A percentile compares a stretch with the other conserved stretches of the same genome.
phyloP scores from a whole-genome alignment of 2,888 invertebrate genomes.

The Malthinus flaveolus region DNA sequence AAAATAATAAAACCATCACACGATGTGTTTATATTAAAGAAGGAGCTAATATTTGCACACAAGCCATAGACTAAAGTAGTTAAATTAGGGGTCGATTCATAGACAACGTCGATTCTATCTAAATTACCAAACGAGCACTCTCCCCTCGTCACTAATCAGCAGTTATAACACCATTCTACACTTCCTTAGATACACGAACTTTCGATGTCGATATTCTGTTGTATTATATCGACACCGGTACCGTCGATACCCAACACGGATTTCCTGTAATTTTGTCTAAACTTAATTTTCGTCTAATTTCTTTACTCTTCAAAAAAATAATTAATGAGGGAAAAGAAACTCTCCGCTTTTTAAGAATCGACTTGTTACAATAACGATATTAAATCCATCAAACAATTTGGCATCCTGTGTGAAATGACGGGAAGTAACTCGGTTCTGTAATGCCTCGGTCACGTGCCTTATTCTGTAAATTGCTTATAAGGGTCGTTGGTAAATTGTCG shows the following conservation, averaged over 20 bases:
- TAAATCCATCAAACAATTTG: constrained; percentile 49
- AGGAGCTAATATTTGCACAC: constrained; percentile 30
- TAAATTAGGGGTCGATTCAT: constrained; percentile 46
- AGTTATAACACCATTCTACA: constrained; percentile 30
- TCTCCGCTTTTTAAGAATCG: not conserved
- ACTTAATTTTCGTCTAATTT: constrained; percentile 1
- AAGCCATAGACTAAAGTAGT: constrained; percentile 31
- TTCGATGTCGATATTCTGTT: constrained; percentile 22
- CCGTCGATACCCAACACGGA: constrained; percentile 22
- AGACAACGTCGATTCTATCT: constrained; percentile 50
- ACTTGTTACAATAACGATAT: constrained; percentile 31
- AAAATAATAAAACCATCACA: not conserved
- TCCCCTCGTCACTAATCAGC: constrained; percentile 43
- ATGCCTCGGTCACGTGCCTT: constrained; percentile 48
- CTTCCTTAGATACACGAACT: constrained; percentile 27
- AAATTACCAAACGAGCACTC: constrained; percentile 47
- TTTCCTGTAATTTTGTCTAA: constrained; percentile 19
- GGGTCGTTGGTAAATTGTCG: constrained; percentile 47
- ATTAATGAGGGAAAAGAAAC: constrained; percentile 20
- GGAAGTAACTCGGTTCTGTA: constrained; percentile 41
- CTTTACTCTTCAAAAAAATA: not conserved
- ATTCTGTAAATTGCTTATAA: constrained; percentile 47
- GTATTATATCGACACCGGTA: constrained; percentile 11
- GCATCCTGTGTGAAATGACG: constrained; percentile 49
- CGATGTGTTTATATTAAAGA: constrained; percentile 1